These are phyloP conservation scores for Lottia gigantea DNA, from an alignment of 2,888 invertebrate genomes.

Conservation along the genomic window DNA sequence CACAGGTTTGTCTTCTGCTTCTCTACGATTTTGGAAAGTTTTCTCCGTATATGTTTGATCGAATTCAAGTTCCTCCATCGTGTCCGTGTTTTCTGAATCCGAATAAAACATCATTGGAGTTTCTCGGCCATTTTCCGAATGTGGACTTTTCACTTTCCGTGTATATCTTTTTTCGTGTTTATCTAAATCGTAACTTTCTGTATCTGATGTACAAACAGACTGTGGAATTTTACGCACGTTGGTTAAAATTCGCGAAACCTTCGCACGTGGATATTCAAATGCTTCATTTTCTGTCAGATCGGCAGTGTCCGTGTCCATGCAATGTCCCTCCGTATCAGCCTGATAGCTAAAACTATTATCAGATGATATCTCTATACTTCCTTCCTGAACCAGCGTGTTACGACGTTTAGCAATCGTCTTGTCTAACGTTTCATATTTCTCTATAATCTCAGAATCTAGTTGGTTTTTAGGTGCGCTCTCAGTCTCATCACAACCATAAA, in stretches of 20 bases:
- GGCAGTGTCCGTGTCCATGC: not conserved
- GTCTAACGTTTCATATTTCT: not conserved
- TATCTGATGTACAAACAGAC: not conserved
- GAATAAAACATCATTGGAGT: not conserved
- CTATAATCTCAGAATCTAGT: not conserved
- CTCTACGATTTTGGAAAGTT: not conserved
- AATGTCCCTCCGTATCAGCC: not conserved
- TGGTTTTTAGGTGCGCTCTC: not conserved
- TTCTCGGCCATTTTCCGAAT: not conserved
- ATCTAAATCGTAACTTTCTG: not conserved
- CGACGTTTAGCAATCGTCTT: not conserved
- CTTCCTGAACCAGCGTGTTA: not conserved
- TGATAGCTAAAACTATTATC: not conserved
- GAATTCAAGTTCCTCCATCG: not conserved
- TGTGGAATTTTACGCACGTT: not conserved
- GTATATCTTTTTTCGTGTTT: not conserved
- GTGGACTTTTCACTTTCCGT: not conserved
- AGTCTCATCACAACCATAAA: conserved; percentile 4
- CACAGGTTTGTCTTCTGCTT: not conserved
- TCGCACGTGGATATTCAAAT: not conserved
- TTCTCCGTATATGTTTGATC: not conserved
- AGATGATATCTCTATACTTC: not conserved
- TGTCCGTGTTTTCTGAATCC: not conserved
- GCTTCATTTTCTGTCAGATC: not conserved
- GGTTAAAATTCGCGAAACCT: not conserved